Conservation (phyloP, 2,888 invertebrate genomes). For the Acronicta leporina region DNA sequence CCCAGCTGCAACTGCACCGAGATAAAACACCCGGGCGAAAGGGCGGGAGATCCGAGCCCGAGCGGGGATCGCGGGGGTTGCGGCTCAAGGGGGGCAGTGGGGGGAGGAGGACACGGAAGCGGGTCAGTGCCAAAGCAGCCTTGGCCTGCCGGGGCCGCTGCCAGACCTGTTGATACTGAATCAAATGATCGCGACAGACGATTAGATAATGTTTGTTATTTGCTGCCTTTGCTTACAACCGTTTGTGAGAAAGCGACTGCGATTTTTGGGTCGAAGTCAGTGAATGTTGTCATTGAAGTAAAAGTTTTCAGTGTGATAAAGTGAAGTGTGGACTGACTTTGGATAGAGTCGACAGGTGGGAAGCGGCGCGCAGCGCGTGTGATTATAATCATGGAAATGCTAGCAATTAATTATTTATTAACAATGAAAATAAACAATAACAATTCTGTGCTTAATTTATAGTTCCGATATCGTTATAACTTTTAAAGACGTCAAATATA, state of each 20-base stretch:
- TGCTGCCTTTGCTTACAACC: conserved; percentile 18
- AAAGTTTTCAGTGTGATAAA: conserved; percentile 10
- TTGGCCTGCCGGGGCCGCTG: conserved; percentile 64
- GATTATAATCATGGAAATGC: neutral
- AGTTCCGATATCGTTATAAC: no score
- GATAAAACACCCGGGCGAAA: conserved; percentile 42
- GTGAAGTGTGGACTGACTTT: neutral
- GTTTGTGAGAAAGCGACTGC: conserved; percentile 12
- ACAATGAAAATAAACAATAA: no score
- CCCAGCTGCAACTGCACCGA: conserved; percentile 55
- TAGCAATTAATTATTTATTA: neutral
- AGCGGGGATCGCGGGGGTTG: conserved; percentile 35
- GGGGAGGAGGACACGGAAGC: conserved; percentile 61
- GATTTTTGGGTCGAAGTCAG: conserved; percentile 16
- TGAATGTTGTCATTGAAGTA: conserved; percentile 1
- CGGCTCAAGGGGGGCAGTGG: conserved; percentile 12
- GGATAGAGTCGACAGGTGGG: neutral
- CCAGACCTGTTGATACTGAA: conserved; percentile 76
- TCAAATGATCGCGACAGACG: conserved; percentile 45
- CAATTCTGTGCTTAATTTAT: no score
- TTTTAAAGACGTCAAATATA: no score
- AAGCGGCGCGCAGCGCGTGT: neutral
- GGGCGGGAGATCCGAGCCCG: conserved; percentile 44
- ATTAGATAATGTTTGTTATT: conserved; percentile 48
- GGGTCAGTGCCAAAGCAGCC: conserved; percentile 80